Base-by-base conservation (phyloP, 2,888 invertebrate genomes). In the Netelia virgata region DNA sequence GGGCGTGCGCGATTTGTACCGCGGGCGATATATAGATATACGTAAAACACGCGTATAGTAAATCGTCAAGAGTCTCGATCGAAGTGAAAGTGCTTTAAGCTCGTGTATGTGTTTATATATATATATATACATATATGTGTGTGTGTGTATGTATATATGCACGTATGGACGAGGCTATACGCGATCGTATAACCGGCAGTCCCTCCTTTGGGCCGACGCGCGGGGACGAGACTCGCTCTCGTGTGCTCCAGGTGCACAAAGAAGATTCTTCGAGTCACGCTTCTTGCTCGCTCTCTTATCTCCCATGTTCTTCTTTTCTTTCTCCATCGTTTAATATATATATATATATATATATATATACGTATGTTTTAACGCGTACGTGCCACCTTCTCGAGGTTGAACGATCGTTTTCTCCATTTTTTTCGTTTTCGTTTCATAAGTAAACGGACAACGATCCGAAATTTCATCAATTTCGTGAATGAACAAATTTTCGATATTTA, bases 81-180 rank as follows among this genome's bases (percentile, higher is more conserved):
- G 63, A 55, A 84, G 84, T 81, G 84, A 84, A 84, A 84, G 84
- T 84, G 63, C 66, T 76, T 23, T 28, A 50, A 18, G 36, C 14
- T 20, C 41, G 16, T 43, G 36, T 63, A 28, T 11, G 41, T 66
- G 69, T 72, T 57, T 20, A 55, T 69, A 57, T 57, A 64, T 77
- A 23, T 28, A 3, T 28, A 3, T 28, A 3, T n/a, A n/a, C n/a
- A n/a, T n/a, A 20, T 66, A n/a, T 72, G 63, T 20, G 55, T 69
- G 57, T 57, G 64, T 77, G 47, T 28, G 28, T 28, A 3, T 28
- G 28, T n/a, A n/a, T n/a, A n/a, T n/a, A 20, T 66, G 66, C 47
- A 18, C 43, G 16, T 63, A 64, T 16, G n/a, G 23, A 41, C 53
- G 28, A 9, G 23, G 16, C 16, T 47, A 47, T 57, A 59, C 28